Evolutionary conservation across 2,888 invertebrate genomes (phyloP).

Genomic region (Drosophila birchii): DNA sequence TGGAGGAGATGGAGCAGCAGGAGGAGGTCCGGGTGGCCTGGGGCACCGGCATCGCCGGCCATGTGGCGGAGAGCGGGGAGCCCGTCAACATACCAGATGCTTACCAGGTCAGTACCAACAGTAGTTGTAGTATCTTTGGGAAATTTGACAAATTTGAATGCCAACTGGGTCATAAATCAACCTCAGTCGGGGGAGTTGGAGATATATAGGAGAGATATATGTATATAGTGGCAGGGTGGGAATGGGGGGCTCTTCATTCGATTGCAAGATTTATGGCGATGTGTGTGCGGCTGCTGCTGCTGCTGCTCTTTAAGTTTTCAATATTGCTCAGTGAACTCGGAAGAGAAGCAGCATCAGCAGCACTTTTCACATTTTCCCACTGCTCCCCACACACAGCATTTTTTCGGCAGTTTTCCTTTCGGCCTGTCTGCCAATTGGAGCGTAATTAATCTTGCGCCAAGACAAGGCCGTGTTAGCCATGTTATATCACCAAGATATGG

Average conservation of each 20-base stretch:
- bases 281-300: constrained; percentile 19
- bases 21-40: constrained; percentile 97
- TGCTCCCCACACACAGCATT: constrained; percentile 1
- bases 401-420: constrained; percentile 39
- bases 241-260: constrained; percentile 22
- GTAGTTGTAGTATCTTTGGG: constrained; percentile 26
- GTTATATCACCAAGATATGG: constrained; percentile 46
- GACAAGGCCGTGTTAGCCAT: constrained; percentile 57
- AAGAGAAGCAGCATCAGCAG: constrained; percentile 15
- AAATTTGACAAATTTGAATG: constrained; percentile 73
- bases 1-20: constrained; percentile 95
- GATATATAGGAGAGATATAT: not conserved
- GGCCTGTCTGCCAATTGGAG: constrained; percentile 58
- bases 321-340: constrained; percentile 56
- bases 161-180: constrained; percentile 63
- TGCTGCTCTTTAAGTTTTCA: constrained; percentile 54
- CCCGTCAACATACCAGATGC: constrained; percentile 98
- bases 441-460: constrained; percentile 73
- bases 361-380: constrained; percentile 40
- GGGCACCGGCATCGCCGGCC: constrained; percentile 97
- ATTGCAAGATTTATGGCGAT: constrained; percentile 68
- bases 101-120: constrained; percentile 89
- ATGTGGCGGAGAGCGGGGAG: constrained; percentile 96
- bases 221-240: not conserved
- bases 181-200: constrained; percentile 16